Conservation (phyloP, 2,113 vertebrate species). For the Phoenicopterus ruber region DNA sequence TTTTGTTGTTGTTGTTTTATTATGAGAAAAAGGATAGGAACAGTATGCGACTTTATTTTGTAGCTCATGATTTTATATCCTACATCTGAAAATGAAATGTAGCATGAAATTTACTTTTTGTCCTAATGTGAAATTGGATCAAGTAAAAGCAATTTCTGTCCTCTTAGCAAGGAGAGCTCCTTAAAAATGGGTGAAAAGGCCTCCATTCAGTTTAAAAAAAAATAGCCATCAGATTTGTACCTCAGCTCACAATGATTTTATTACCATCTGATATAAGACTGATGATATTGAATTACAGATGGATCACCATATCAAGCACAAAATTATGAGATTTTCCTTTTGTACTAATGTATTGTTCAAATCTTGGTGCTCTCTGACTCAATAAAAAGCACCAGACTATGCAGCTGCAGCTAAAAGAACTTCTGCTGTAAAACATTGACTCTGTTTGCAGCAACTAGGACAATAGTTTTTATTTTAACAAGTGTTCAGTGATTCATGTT, state of each 20-base stretch:
- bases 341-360: slow-evolving; percentile 31
- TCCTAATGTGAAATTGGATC: slow-evolving; percentile 41
- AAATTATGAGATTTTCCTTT: slow-evolving; percentile 23
- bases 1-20: background rate
- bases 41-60: background rate
- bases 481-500: background rate
- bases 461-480: slow-evolving; percentile 22
- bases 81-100: slow-evolving; percentile 28
- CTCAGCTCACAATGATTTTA: background rate
- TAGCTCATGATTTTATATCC: slow-evolving; percentile 8
- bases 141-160: slow-evolving; percentile 18
- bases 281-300: slow-evolving; percentile 46
- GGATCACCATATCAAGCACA: slow-evolving; percentile 13
- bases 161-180: background rate
- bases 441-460: background rate
- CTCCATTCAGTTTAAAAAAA: background rate
- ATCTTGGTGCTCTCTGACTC: background rate
- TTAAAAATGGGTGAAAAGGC: background rate
- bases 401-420: background rate
- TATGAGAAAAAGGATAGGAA: background rate
- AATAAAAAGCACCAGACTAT: background rate
- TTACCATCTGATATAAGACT: slow-evolving; percentile 6
- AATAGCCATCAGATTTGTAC: background rate
- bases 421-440: background rate
- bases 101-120: slow-evolving; percentile 42